phyloP scores from a whole-genome alignment of 2,797 vertebrate species.

The Girardinus metallicus region DNA sequence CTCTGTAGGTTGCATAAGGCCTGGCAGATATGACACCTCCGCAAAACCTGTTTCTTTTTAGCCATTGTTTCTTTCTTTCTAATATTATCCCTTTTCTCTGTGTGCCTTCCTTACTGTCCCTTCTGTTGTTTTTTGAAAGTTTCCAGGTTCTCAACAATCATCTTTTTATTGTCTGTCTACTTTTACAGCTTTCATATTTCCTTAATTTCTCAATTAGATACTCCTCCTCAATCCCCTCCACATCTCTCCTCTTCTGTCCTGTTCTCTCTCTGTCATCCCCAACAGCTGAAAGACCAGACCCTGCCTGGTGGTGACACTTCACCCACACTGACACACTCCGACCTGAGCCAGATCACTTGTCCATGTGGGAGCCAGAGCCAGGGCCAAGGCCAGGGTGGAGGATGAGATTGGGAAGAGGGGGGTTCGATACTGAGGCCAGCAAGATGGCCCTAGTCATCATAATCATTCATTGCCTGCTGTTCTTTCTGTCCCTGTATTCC shows the following conservation, averaged over 20 bases:
- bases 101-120: slow-evolving; percentile 4
- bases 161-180: slow-evolving; percentile 7
- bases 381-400: slow-evolving; percentile 72
- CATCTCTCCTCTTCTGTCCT: slow-evolving; percentile 25
- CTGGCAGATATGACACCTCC: slow-evolving; percentile 71
- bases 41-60: slow-evolving; percentile 69
- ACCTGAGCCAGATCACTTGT: slow-evolving; percentile 62
- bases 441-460: slow-evolving; percentile 78
- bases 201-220: background rate
- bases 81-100: slow-evolving; percentile 21
- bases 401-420: slow-evolving; percentile 13
- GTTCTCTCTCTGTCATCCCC: slow-evolving; percentile 44
- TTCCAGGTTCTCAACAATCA: slow-evolving; percentile 7
- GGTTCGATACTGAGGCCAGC: slow-evolving; percentile 39
- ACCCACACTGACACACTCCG: slow-evolving; percentile 59
- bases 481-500: slow-evolving; percentile 76
- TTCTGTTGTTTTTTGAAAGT: slow-evolving; percentile 6
- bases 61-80: slow-evolving; percentile 51
- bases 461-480: slow-evolving; percentile 81
- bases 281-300: slow-evolving; percentile 76
- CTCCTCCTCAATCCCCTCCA: slow-evolving; percentile 23
- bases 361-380: slow-evolving; percentile 65
- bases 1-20: slow-evolving; percentile 67
- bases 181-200: background rate
- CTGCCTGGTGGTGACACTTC: slow-evolving; percentile 72